A percentile compares a stretch with the other conserved stretches of the same genome.
Conservation (phyloP, 2,888 invertebrate genomes). For the Hylaea fasciaria region DNA sequence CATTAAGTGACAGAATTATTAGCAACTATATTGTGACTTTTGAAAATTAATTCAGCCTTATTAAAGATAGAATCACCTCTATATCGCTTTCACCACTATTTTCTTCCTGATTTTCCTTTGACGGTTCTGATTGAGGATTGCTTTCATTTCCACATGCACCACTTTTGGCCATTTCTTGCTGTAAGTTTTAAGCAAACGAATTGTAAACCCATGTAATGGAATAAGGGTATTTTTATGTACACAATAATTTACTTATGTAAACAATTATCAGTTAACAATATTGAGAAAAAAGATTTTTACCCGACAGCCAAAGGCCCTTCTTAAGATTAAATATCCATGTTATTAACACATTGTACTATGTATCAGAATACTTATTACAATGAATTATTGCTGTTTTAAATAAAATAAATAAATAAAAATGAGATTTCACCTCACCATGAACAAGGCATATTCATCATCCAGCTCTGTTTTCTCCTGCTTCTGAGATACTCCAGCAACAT, state of each 20-base stretch:
- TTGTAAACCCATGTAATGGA: background rate
- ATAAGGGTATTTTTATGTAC: too few species aligned
- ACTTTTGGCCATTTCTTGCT: constrained; percentile 84
- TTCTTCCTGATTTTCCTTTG: constrained; percentile 57
- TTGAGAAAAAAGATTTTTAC: too few species aligned
- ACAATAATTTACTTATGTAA: too few species aligned
- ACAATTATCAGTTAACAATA: too few species aligned
- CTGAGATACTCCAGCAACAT: constrained; percentile 25
- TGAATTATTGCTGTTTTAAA: background rate
- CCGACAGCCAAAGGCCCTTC: background rate
- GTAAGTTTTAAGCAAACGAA: constrained; percentile 21
- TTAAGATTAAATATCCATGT: too few species aligned
- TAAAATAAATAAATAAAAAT: constrained; percentile 27
- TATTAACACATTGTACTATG: too few species aligned
- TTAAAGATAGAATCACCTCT: constrained; percentile 77
- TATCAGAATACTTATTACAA: too few species aligned
- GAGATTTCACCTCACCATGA: constrained; percentile 83
- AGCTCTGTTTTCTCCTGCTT: constrained; percentile 52
- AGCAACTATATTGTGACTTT: too few species aligned
- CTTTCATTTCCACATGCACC: constrained; percentile 69
- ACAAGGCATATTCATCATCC: constrained; percentile 87
- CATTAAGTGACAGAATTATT: too few species aligned
- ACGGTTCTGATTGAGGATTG: constrained; percentile 42
- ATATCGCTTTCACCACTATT: constrained; percentile 74
- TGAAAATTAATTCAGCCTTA: too few species aligned